Evolutionary conservation across 2,797 vertebrate species (phyloP).

Genomic region (Pteropus rufus): DNA sequence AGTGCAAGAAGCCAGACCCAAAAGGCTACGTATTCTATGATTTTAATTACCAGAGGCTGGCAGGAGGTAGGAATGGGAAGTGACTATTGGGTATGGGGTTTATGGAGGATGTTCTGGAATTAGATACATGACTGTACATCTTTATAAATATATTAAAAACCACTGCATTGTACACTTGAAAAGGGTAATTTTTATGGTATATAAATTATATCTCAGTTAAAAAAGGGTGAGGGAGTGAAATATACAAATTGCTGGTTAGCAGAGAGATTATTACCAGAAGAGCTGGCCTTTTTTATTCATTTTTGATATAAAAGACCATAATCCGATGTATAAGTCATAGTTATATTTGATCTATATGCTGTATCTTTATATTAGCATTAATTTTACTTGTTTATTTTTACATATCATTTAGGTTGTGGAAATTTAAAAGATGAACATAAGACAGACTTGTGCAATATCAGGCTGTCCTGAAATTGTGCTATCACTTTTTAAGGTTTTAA

Average conservation of each 20-base stretch:
- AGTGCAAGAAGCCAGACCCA: background rate
- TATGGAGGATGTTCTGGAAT: background rate
- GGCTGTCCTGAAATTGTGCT: constrained; percentile 76
- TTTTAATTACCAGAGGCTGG: background rate
- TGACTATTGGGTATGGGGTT: background rate
- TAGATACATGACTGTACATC: background rate
- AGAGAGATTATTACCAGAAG: background rate
- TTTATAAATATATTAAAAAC: background rate
- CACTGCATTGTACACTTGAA: background rate
- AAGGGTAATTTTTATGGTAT: background rate
- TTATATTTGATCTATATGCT: background rate
- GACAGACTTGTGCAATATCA: background rate
- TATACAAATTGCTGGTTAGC: background rate
- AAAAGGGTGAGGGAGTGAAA: background rate
- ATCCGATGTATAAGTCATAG: background rate
- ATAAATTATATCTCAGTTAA: background rate
- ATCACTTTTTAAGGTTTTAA: constrained; percentile 72
- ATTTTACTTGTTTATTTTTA: background rate
- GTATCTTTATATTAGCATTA: background rate
- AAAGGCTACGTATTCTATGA: background rate
- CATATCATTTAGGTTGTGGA: background rate
- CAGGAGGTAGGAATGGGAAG: background rate
- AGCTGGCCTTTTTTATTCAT: background rate
- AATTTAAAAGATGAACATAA: background rate
- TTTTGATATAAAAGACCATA: background rate